Percentiles rank a stretch among this genome's conserved stretches.
phyloP scores from a whole-genome alignment of 2,113 vertebrate genomes.

The Lampris incognitus region DNA sequence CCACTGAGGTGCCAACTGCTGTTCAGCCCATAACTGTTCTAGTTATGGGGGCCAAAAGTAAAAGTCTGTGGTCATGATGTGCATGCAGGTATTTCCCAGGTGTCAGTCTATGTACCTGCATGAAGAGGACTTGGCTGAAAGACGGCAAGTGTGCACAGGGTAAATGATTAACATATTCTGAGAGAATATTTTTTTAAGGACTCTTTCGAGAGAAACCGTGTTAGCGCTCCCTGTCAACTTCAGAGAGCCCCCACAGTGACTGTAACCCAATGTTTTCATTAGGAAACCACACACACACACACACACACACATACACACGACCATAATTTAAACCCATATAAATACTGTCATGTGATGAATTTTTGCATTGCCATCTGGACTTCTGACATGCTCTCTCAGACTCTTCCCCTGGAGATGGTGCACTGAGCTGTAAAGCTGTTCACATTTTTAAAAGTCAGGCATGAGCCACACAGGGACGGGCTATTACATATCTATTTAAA shows the following conservation, averaged over 20 bases:
- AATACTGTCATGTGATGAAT: constrained; percentile 23
- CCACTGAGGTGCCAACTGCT: no score
- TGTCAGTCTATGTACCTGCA: not conserved
- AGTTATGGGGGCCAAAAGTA: no score
- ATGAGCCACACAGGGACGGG: constrained; percentile 7
- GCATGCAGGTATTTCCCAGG: not conserved
- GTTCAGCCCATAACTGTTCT: not conserved
- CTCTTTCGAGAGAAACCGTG: constrained; percentile 25
- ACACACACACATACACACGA: not conserved
- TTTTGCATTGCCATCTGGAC: constrained; percentile 44
- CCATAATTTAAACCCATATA: constrained; percentile 1
- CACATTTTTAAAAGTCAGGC: constrained; percentile 27
- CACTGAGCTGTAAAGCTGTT: constrained; percentile 46
- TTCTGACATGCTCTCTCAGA: not conserved
- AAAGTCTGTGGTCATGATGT: not conserved
- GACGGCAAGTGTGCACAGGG: constrained; percentile 36
- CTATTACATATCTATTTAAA: constrained; percentile 27
- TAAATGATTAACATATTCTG: constrained; percentile 43
- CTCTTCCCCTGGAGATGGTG: constrained; percentile 1
- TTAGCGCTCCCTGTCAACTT: constrained; percentile 38
- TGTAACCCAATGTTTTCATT: constrained; percentile 30
- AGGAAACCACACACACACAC: not conserved
- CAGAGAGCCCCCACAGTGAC: constrained; percentile 42
- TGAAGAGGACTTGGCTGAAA: not conserved
- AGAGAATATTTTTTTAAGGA: constrained; percentile 42